Evolutionary conservation across 2,797 vertebrate species (phyloP), one percentile per base, ranked within the genome.

Genomic region (Onychomys arenicola): DNA sequence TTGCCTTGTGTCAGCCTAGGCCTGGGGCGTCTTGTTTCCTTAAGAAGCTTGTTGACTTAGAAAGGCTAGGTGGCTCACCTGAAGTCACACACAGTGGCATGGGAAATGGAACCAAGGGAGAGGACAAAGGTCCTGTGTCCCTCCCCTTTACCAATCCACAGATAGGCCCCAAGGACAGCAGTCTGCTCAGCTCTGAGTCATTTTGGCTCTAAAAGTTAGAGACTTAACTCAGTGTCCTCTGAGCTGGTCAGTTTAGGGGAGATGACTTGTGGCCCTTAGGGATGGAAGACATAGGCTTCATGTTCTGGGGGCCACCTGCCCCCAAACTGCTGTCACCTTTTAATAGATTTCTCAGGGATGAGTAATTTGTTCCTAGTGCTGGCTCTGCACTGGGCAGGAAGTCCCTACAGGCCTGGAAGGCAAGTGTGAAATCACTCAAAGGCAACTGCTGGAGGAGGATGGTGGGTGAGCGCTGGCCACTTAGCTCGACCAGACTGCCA

Each of bases 331-430:
- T 97, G 97, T 97, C 97, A 97, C 98, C 97, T 98, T 96, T 98
- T 98, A 98, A 98, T 98, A 98, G 97, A 98, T 98, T 98, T 98
- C 98, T 98, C 21, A 43, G 98, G 98, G 98, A 96, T 25, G 6
- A 96, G 97, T 97, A 98, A 97, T 97, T 98, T 98, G 97, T 97
- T 96, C 95, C 97, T 95, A 95, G 87, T 93, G 93, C 57, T 0
- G 37, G 82, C 91, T 82, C 14, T 17, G 91, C 7, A 3, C 77
- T 95, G 71, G 43, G 95, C 96, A 94, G 93, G 92, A 95, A 97
- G 97, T 98, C 97, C 98, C 97, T 81, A 57, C 86, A 97, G 97
- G 95, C 97, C 96, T 93, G 82, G 93, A 77, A 98, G 97, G 98
- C 98, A 97, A 96, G 94, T 21, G 14, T 89, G 88, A 93, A 98